A percentile compares a stretch with the other conserved stretches of the same genome.
Evolutionary conservation across 2,888 invertebrate genomes (phyloP).

Genomic region (Rhopalosiphum nymphaeae): DNA sequence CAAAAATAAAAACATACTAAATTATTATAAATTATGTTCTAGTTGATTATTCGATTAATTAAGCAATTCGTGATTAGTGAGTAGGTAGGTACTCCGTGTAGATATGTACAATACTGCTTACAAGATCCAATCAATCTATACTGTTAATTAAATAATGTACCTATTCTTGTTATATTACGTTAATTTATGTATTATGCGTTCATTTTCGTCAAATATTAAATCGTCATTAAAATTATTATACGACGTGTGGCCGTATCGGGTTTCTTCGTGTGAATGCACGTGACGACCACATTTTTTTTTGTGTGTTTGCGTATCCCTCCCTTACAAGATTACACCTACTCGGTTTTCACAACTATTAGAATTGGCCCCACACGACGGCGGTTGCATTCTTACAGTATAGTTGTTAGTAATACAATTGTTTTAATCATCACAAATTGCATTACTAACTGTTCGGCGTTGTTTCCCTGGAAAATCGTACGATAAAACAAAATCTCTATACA

Average conservation of each 20-base stretch:
- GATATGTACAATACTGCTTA: neutral
- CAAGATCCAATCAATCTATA: neutral
- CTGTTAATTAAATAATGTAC: neutral
- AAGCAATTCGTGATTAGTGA: neutral
- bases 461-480: neutral
- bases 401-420: neutral
- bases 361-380: neutral
- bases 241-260: neutral
- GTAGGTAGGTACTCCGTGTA: neutral
- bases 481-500: neutral
- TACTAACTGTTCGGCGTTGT: neutral
- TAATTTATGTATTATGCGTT: neutral
- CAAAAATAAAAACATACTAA: neutral
- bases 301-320: neutral
- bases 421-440: neutral
- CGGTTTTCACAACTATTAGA: neutral
- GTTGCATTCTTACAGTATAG: neutral
- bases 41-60: neutral
- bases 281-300: slow-evolving; percentile 5
- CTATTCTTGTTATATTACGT: neutral
- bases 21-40: neutral
- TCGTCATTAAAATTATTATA: neutral
- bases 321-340: neutral
- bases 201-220: neutral
- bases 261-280: slow-evolving; percentile 9